Evolutionary conservation across 1,140 invertebrate species (phyloP).

Genomic region (Hylyphantes graminicola): DNA sequence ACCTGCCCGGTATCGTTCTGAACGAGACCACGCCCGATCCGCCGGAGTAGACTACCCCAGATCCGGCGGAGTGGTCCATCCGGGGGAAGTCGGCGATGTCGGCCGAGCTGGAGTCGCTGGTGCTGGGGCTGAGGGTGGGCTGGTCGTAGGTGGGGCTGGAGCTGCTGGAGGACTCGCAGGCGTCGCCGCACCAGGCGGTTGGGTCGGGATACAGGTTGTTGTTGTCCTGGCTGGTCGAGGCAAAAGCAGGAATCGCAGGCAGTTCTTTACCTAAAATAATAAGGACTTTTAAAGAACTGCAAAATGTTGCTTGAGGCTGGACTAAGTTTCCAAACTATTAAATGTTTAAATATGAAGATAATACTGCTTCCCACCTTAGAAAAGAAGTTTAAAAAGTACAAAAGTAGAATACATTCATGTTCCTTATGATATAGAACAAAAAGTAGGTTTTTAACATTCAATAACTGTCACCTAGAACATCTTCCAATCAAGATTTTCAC

Average conservation of each 20-base stretch:
- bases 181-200: conserved; percentile 61
- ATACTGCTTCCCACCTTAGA: too few species aligned
- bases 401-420: too few species aligned
- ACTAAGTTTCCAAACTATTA: too few species aligned
- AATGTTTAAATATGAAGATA: too few species aligned
- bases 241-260: background rate
- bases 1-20: conserved; percentile 16
- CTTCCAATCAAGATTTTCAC: too few species aligned
- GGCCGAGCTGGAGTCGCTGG: conserved; percentile 63
- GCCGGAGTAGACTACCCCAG: background rate
- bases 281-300: too few species aligned
- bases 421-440: too few species aligned
- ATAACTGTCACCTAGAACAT: too few species aligned
- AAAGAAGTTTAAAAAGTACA: too few species aligned
- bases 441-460: too few species aligned
- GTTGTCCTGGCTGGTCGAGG: conserved; percentile 31
- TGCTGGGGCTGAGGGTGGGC: conserved; percentile 61
- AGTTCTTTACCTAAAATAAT: too few species aligned
- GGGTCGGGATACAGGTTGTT: conserved; percentile 60
- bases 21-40: background rate
- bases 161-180: conserved; percentile 61
- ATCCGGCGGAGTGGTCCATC: background rate
- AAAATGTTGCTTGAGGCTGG: too few species aligned
- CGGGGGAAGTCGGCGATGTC: conserved; percentile 59
- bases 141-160: conserved; percentile 62